Evolutionary conservation across 1,140 invertebrate species (phyloP).

Genomic region (Drosophila kikkawai): DNA sequence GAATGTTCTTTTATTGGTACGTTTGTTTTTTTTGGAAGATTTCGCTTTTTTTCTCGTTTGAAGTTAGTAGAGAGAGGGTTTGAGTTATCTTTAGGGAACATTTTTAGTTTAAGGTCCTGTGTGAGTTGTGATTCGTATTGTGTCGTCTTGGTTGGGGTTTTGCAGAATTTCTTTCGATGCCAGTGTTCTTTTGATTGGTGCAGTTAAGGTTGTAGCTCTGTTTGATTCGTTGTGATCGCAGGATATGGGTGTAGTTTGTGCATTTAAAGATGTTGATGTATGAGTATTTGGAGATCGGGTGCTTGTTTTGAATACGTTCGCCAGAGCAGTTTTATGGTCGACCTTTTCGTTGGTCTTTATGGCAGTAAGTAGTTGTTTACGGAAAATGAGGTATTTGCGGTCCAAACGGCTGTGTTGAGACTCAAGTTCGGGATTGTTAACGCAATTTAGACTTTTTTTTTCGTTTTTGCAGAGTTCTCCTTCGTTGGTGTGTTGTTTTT

Average conservation of each 20-base stretch:
- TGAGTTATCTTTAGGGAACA: slow-evolving; percentile 20
- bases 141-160: not conserved
- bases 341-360: too few species aligned
- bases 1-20: slow-evolving; percentile 20
- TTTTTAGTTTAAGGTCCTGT: slow-evolving; percentile 11
- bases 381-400: too few species aligned
- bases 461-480: not conserved
- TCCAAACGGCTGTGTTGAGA: too few species aligned
- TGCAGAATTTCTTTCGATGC: not conserved
- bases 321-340: too few species aligned
- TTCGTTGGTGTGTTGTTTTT: too few species aligned
- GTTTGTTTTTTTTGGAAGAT: slow-evolving; percentile 18
- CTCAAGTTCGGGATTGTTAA: too few species aligned
- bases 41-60: slow-evolving; percentile 17
- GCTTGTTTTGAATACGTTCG: not conserved
- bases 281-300: slow-evolving; percentile 1
- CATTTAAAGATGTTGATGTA: slow-evolving; percentile 11
- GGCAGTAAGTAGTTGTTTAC: too few species aligned
- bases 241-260: slow-evolving; percentile 18
- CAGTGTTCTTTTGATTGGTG: slow-evolving; percentile 10
- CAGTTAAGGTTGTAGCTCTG: slow-evolving; percentile 8
- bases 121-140: slow-evolving; percentile 4
- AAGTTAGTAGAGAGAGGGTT: slow-evolving; percentile 16
- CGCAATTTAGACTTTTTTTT: too few species aligned
- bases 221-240: slow-evolving; percentile 10